Percentiles rank a stretch among this genome's conserved stretches.
Evolutionary conservation across 1,140 invertebrate genomes (phyloP).

Genomic region (Mycetomoellerius zeteki): DNA sequence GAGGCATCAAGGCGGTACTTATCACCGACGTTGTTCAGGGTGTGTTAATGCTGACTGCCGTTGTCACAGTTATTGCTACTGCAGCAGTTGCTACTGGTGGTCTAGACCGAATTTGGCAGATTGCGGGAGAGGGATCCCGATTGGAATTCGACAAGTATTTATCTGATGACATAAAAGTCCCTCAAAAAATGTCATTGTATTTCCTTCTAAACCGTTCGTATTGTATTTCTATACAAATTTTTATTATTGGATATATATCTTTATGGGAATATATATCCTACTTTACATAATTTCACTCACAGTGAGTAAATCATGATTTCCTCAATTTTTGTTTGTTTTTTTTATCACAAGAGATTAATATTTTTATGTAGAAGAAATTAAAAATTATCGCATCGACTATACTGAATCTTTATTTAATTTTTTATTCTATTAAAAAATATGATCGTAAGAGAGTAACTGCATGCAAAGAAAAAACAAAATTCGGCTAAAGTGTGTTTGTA

Average conservation of each 20-base stretch:
- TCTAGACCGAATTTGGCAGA: conserved; percentile 89
- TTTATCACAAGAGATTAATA: not conserved
- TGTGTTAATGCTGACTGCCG: conserved; percentile 91
- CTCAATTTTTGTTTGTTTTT: not conserved
- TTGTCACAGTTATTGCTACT: conserved; percentile 93
- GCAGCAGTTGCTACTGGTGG: conserved; percentile 90
- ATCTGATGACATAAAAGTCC: not conserved
- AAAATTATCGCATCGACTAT: not conserved
- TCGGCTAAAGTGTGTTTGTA: not conserved
- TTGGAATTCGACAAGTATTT: conserved; percentile 91
- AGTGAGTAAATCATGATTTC: not conserved
- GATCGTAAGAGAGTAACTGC: not conserved
- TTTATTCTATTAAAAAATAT: too few relatives aligned
- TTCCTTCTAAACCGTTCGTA: not conserved
- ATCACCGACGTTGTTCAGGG: conserved; percentile 95
- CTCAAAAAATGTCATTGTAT: not conserved
- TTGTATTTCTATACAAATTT: not conserved
- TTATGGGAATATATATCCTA: not conserved
- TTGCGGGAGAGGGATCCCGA: conserved; percentile 89
- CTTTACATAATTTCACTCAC: not conserved
- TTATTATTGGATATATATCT: not conserved
- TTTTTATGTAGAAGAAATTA: not conserved
- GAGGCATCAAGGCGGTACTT: conserved; percentile 96
- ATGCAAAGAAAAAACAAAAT: not conserved
- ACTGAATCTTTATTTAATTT: too few relatives aligned